A percentile compares a stretch with the other conserved stretches of the same genome.
Conservation (phyloP, 2,113 vertebrate genomes). For the Halichoerus grypus region DNA sequence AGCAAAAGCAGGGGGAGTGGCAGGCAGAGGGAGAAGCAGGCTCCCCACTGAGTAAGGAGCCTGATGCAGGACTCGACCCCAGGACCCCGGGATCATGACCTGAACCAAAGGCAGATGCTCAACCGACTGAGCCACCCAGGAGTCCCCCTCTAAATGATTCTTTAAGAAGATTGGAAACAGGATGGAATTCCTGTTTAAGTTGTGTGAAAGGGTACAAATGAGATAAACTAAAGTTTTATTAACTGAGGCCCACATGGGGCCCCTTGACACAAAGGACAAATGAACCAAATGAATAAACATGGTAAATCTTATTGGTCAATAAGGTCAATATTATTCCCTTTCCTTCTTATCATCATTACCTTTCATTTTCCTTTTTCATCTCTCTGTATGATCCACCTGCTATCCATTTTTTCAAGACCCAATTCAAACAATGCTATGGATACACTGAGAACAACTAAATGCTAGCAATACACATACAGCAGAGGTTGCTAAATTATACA, state of each 20-base stretch:
- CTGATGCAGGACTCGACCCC: too few relatives aligned
- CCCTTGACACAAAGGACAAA: not conserved
- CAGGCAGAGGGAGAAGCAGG: too few relatives aligned
- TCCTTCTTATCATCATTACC: not conserved
- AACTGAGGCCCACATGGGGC: not conserved
- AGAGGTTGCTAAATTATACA: not conserved
- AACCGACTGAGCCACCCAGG: too few relatives aligned
- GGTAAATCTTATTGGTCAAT: too few relatives aligned
- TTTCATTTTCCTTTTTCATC: not conserved
- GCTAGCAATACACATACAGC: not conserved
- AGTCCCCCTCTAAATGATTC: not conserved
- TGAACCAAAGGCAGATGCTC: too few relatives aligned
- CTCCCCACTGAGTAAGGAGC: too few relatives aligned
- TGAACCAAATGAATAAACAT: not conserved
- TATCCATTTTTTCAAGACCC: not conserved
- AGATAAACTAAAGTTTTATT: constrained; percentile 4
- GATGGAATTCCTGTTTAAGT: not conserved
- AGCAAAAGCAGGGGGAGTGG: too few relatives aligned
- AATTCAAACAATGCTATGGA: not conserved
- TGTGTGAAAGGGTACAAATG: constrained; percentile 7
- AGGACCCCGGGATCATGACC: too few relatives aligned
- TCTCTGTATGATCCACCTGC: not conserved
- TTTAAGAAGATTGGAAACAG: not conserved
- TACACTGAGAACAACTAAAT: not conserved
- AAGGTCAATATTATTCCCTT: not conserved